Percentiles rank a stretch among this genome's conserved stretches.
Evolutionary conservation across 2,113 vertebrate genomes (phyloP).

Genomic region (Sorex fumeus): DNA sequence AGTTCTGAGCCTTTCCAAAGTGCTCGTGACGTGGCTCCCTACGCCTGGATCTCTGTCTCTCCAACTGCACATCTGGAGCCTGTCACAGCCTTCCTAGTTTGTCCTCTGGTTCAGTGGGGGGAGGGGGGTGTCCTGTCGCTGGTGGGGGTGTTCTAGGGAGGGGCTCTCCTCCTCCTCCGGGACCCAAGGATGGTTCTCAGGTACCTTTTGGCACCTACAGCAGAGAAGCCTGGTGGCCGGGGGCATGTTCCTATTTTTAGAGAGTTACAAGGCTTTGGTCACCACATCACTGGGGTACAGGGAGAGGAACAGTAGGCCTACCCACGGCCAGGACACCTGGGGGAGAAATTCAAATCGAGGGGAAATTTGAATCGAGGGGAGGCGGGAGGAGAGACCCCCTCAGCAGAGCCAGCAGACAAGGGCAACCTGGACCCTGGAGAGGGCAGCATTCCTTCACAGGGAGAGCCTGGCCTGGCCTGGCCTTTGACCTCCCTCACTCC

Average conservation of each 20-base stretch:
- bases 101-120: neutral
- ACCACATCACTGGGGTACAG: neutral
- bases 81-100: neutral
- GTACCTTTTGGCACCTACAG: neutral
- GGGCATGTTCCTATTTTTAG: neutral
- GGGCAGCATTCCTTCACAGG: neutral
- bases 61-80: neutral
- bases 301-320: neutral
- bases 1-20: neutral
- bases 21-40: too few relatives aligned
- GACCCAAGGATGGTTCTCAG: accelerated
- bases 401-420: neutral
- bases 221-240: neutral
- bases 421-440: neutral
- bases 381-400: neutral
- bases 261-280: neutral
- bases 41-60: neutral
- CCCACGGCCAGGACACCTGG: too few relatives aligned
- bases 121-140: accelerated
- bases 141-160: neutral
- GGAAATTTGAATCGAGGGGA: too few relatives aligned
- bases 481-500: neutral
- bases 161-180: neutral
- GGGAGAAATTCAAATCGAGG: neutral
- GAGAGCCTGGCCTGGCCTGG: accelerated